Evolutionary conservation across 2,113 vertebrate genomes (phyloP).

Genomic region (Indicator indicator): DNA sequence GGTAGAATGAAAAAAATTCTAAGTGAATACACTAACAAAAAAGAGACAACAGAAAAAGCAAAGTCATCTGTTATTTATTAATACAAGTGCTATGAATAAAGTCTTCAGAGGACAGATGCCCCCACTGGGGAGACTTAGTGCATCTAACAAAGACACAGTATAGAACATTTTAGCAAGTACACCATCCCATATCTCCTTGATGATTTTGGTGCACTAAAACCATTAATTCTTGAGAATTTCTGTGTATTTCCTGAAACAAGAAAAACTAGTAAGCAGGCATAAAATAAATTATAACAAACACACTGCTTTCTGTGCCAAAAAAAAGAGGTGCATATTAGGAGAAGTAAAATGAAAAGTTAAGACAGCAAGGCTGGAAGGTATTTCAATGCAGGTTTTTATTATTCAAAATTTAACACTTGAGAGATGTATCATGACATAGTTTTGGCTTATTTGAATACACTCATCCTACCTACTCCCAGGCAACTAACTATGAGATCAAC

Average conservation of each 20-base stretch:
- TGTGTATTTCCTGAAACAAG: neutral
- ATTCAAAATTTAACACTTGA: constrained; percentile 39
- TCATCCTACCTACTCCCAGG: neutral
- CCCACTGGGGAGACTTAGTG: neutral
- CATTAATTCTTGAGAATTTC: neutral
- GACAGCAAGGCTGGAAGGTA: neutral
- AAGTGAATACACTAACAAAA: neutral
- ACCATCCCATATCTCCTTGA: neutral
- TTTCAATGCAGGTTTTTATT: neutral
- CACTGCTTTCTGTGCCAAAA: neutral
- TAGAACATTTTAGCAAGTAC: neutral
- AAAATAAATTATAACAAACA: neutral
- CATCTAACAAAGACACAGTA: neutral
- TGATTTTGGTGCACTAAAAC: neutral
- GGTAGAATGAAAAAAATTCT: neutral
- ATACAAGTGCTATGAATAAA: neutral
- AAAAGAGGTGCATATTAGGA: neutral
- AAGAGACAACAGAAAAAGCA: neutral
- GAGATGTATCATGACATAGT: constrained; percentile 3
- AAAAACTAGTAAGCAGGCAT: constrained; percentile 13
- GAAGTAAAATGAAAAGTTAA: neutral
- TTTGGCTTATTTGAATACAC: constrained; percentile 45
- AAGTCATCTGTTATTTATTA: neutral
- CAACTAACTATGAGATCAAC: neutral
- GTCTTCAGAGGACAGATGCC: neutral